Percentiles rank a stretch among this genome's conserved stretches.
Conservation (phyloP, 2,113 vertebrate genomes). For the Cranoglanis bouderius region DNA sequence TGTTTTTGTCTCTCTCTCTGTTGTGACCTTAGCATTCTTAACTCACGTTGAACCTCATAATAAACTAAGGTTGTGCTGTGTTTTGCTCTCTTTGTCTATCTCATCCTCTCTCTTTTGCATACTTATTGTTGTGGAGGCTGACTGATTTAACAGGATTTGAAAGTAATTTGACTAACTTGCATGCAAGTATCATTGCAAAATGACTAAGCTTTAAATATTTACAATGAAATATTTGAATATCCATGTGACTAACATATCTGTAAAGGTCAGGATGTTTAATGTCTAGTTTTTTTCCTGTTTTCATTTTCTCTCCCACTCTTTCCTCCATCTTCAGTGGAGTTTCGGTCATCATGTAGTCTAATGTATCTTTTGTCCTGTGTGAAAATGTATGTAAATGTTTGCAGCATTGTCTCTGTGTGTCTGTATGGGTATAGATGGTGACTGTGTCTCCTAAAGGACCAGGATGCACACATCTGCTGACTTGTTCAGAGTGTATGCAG, state of each 20-base stretch:
- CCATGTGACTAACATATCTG: neutral
- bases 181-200: neutral
- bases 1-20: neutral
- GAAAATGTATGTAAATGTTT: neutral
- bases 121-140: neutral
- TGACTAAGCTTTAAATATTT: conserved; percentile 6
- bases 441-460: conserved; percentile 81
- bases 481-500: conserved; percentile 80
- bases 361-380: neutral
- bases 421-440: conserved; percentile 75
- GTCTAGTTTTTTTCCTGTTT: neutral
- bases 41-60: neutral
- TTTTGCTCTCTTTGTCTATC: conserved; percentile 15
- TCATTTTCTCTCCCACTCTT: neutral
- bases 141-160: conserved; percentile 2
- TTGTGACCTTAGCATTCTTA: neutral
- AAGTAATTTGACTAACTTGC: conserved; percentile 14
- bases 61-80: neutral
- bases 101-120: neutral
- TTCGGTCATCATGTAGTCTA: neutral
- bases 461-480: conserved; percentile 86
- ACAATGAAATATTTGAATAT: neutral
- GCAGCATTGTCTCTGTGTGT: neutral
- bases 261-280: neutral
- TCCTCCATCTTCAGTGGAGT: neutral